Evolutionary conservation across 2,113 vertebrate genomes (phyloP), one percentile per base, ranked within the genome.

Genomic region (Rhabdornis inornatus): DNA sequence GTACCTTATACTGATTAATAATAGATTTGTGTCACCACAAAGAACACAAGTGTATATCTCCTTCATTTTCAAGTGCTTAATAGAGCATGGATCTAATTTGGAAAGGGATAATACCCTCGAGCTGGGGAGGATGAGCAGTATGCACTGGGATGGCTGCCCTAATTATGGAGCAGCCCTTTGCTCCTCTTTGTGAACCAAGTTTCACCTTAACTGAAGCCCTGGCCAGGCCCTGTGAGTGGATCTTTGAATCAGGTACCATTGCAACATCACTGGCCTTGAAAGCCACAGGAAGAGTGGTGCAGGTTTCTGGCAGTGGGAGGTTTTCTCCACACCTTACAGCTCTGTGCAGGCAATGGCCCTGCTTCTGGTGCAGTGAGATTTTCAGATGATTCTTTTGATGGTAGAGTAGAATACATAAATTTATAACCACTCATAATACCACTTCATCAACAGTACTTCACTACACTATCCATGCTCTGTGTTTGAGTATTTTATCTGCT

Each of bases 21-120:
- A 78, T 56, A 64, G 64, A 89, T 88, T 83, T 77, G 49, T 93
- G 92, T 83, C 85, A 71, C 21, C 39, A 49, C 39, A 75, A 64
- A 78, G 66, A 83, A 45, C 61, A 53, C 28, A 2, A 28, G 25
- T 44, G 20, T 74, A 1, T 30, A 79, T 83, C 80, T 75, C 60
- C 68, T 65, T 94, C 64, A 39, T 81, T 88, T 78, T 20, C 31
- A 49, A 87, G 56, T 5, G 15, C 64, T 81, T 50, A 64, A 9
- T 7, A 75, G 49, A 92, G n/a, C 85, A 23, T 23, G 60, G 69
- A 49, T 68, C 44, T 87, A 52, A 20, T 93, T 75, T 81, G 52
- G 64, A 60, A 49, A 68, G 63, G 52, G 7, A 8, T 24, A 50
- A 81, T n/a, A 22, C 47, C 69, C 33, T 77, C 0, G 5, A 78